Conservation (phyloP, 2,113 vertebrate species). For the Mola mola region DNA sequence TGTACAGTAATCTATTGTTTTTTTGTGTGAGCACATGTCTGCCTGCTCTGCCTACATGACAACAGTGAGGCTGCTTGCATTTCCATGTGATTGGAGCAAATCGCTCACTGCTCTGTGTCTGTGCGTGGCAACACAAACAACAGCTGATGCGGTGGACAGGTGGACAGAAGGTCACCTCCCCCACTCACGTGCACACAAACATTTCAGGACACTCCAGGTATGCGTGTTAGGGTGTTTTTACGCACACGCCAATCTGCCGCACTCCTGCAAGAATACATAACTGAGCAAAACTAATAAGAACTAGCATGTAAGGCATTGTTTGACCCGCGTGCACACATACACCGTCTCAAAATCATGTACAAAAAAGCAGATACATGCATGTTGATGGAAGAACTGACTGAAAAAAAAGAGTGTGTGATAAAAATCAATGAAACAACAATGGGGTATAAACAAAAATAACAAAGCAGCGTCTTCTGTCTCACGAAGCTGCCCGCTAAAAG, state of each 20-base stretch:
- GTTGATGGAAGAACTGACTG: neutral
- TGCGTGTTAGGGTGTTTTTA: neutral
- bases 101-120: conserved; percentile 14
- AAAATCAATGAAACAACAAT: conserved; percentile 47
- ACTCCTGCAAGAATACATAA: neutral
- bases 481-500: conserved; percentile 53
- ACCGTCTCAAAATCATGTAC: no score
- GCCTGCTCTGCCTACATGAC: neutral
- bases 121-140: conserved; percentile 34
- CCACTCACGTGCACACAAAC: conserved; percentile 19
- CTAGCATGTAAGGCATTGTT: conserved; percentile 21
- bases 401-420: conserved; percentile 17
- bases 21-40: conserved; percentile 11
- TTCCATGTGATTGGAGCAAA: conserved; percentile 34
- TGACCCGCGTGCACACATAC: neutral
- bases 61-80: conserved; percentile 11
- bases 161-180: conserved; percentile 49
- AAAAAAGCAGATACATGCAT: conserved; percentile 14
- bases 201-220: conserved; percentile 34
- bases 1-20: neutral
- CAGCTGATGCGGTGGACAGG: conserved; percentile 59
- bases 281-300: conserved; percentile 6
- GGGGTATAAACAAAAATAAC: conserved; percentile 37
- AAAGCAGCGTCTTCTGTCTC: conserved; percentile 45
- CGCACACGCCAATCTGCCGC: neutral